A percentile compares a stretch with the other conserved stretches of the same genome.
phyloP scores from a whole-genome alignment of 2,888 invertebrate genomes.

The Pachymerium ferrugineum region DNA sequence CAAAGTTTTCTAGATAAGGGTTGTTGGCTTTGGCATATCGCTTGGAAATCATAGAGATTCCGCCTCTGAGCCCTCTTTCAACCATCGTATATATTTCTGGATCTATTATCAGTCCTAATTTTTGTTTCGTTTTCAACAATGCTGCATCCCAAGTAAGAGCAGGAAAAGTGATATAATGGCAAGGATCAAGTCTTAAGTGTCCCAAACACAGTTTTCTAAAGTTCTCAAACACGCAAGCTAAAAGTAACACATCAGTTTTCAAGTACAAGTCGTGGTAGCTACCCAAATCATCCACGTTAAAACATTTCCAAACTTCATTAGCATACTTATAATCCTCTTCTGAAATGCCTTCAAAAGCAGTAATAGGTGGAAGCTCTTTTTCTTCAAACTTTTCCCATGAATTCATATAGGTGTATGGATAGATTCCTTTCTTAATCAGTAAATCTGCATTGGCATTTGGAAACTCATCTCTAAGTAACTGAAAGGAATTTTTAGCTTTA shows the following conservation, averaged over 20 bases:
- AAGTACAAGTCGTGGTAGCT: constrained; percentile 37
- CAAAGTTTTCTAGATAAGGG: constrained; percentile 26
- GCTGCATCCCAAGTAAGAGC: background rate
- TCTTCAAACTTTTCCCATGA: constrained; percentile 39
- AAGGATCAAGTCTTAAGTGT: background rate
- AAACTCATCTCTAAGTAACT: too few relatives aligned
- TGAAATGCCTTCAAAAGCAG: constrained; percentile 32
- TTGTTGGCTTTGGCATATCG: constrained; percentile 33
- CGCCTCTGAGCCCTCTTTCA: background rate
- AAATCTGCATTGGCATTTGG: too few relatives aligned
- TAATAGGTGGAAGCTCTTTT: constrained; percentile 38
- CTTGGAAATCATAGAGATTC: constrained; percentile 38
- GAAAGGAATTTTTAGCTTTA: too few relatives aligned
- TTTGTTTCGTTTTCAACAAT: background rate
- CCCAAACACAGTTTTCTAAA: background rate
- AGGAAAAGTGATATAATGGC: background rate
- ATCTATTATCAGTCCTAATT: background rate
- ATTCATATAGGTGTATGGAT: constrained; percentile 41
- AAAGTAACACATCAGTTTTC: background rate
- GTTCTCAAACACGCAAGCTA: background rate
- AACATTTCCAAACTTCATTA: constrained; percentile 40
- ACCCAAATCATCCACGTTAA: constrained; percentile 38
- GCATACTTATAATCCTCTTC: constrained; percentile 38
- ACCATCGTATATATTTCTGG: background rate
- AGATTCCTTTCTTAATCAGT: too few relatives aligned